Evolutionary conservation across 2,797 vertebrate genomes (phyloP), one percentile per base, ranked within the genome.

Genomic region (Poecilia gillii): DNA sequence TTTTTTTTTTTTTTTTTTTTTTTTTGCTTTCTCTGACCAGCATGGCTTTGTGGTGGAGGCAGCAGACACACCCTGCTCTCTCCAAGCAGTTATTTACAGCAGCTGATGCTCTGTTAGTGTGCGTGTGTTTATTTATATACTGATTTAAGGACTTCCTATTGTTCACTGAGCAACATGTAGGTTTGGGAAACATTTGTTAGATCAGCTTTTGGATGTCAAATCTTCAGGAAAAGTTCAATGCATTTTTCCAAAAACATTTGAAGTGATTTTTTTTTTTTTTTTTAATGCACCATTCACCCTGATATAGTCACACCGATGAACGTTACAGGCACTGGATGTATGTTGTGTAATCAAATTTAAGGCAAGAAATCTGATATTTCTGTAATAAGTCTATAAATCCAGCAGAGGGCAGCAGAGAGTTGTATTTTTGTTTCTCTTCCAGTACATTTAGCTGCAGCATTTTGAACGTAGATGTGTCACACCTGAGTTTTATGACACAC

Each of bases 41-140:
- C 72, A 68, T 82, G 88, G 87, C 89, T 90, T 91, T 91, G 91
- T 91, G 92, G 91, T 90, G 7, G 46, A 66, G 84, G 85, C 89
- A 80, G 74, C 75, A 45, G 90, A 90, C 92, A 93, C 93, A 77
- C 91, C 93, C 92, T 90, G 84, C 31, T 75, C 87, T 78, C 70
- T 28, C 51, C 79, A 28, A 36, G 3, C 87, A 51, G 79, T 77
- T 72, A 53, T 74, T 81, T 31, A 64, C 77, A 13, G 75, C 82
- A 78, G 74, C 83, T 77, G 75, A 79, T 72, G 68, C 74, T 45
- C 20, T 73, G 31, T 8, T n/a, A 4, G 13, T 3, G 31, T 72
- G 57, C 3, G 0, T 36, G 49, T 0, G 36, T 71, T 66, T 83
- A 76, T 81, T 83, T 72, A 46, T 71, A n/a, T 70, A 12, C 25